These are phyloP conservation scores for Balaeniceps rex DNA, from an alignment of 2,113 vertebrate species.

Conservation along the genomic window DNA sequence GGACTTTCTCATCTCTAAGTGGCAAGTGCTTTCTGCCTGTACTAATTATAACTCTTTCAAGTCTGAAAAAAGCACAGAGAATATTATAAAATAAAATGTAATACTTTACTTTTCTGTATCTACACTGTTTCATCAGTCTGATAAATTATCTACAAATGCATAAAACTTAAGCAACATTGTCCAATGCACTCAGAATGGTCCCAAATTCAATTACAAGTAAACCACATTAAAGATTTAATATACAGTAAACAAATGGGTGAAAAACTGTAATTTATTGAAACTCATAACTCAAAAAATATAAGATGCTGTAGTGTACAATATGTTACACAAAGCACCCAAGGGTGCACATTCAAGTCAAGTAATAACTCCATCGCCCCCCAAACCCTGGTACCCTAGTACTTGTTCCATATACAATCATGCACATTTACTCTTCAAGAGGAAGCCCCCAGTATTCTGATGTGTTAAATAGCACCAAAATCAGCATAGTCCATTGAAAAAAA, in stretches of 20 bases:
- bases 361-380: constrained; percentile 76
- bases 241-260: constrained; percentile 79
- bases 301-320: constrained; percentile 90
- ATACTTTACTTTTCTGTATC: constrained; percentile 46
- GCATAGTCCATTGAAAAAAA: constrained; percentile 67
- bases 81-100: constrained; percentile 33
- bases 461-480: constrained; percentile 85
- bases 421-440: constrained; percentile 80
- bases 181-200: constrained; percentile 17
- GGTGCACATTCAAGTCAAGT: constrained; percentile 88
- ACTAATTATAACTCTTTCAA: neutral
- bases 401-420: constrained; percentile 84
- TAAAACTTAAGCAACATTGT: constrained; percentile 15
- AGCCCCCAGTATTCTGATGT: constrained; percentile 77
- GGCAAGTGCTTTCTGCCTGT: neutral
- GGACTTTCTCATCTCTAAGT: neutral
- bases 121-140: neutral
- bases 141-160: constrained; percentile 43
- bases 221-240: constrained; percentile 39
- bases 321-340: constrained; percentile 84
- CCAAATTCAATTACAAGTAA: constrained; percentile 33
- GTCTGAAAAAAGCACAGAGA: constrained; percentile 39
- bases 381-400: constrained; percentile 78
- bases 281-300: constrained; percentile 88
- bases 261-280: constrained; percentile 88